Base-by-base conservation (phyloP, 2,797 vertebrate species). In the Tarsius wallacei region DNA sequence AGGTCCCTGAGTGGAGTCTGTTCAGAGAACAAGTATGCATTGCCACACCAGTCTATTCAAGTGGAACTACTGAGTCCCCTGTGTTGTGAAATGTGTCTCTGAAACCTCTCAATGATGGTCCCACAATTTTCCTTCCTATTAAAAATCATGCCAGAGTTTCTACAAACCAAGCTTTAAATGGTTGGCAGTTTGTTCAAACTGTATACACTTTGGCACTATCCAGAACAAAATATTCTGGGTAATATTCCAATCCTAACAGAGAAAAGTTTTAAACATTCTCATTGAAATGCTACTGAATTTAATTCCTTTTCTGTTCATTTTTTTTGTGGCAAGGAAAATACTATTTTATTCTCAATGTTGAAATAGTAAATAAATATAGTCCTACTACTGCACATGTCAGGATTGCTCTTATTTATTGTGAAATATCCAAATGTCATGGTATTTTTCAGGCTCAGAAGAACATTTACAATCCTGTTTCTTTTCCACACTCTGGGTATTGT, bases 91-190 rank as follows among this genome's bases (percentile, higher is more conserved):
- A 82, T 33, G 71, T 91, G 55, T 53, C 77, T 87, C 77, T 68
- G 68, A 94, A 94, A 42, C 26, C 51, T 87, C 91, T 93, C 36
- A 24, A 11, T 17, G 2, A 19, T 70, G 90, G 57, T 36, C 64
- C 17, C 31, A 1, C 66, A 4, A 8, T n/a, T 96, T 33, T 97
- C 33, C 57, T 90, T 97, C 83, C 80, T 77, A 76, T 94, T 91
- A 97, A 97, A 96, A 94, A 96, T 36, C 89, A 85, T n/a, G 64
- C 89, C 81, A 82, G 81, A 83, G 28, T 97, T 97, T 98, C 92
- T 68, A 85, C 93, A 86, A 95, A 92, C 94, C 88, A 96, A 78
- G 42, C 59, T 93, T 94, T 93, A 93, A 85, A 96, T 78, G 93
- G 42, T 96, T 86, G 87, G 89, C 78, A 96, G 91, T 91, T 97